A percentile compares a stretch with the other conserved stretches of the same genome.
Evolutionary conservation across 1,140 invertebrate species (phyloP).

Genomic region (Orussus abietinus): DNA sequence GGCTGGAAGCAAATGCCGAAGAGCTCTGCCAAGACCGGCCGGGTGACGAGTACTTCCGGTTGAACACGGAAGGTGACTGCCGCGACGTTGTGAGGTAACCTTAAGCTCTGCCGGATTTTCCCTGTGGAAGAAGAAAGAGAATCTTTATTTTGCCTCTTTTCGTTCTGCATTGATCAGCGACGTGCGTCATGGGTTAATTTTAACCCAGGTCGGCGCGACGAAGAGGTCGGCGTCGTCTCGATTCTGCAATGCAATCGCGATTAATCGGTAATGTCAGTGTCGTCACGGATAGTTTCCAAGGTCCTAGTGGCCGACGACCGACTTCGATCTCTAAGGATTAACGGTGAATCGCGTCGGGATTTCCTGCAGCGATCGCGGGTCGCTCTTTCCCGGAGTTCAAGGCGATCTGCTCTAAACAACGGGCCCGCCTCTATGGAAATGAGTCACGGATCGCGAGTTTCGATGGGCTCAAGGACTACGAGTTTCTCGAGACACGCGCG

Average conservation of each 20-base stretch:
- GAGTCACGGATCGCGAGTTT: too few species aligned
- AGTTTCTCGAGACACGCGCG: too few species aligned
- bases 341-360: too few species aligned
- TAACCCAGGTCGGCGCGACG: too few species aligned
- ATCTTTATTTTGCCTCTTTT: conserved; percentile 3
- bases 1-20: conserved; percentile 69
- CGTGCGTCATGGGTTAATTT: neutral
- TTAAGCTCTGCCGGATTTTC: too few species aligned
- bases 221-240: too few species aligned
- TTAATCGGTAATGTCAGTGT: too few species aligned
- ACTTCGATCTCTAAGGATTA: too few species aligned
- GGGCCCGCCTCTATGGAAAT: conserved; percentile 15
- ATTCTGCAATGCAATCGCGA: too few species aligned
- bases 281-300: too few species aligned
- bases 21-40: conserved; percentile 81
- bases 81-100: conserved; percentile 85
- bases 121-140: conserved; percentile 24
- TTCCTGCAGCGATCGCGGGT: too few species aligned
- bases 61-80: conserved; percentile 80
- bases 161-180: neutral
- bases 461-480: conserved; percentile 18
- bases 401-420: conserved; percentile 18
- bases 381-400: conserved; percentile 24
- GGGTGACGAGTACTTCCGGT: conserved; percentile 84
- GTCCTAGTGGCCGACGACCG: too few species aligned